These are phyloP conservation scores for Enteromius treurensis DNA, from an alignment of 2,797 vertebrate species.

Conservation along the genomic window DNA sequence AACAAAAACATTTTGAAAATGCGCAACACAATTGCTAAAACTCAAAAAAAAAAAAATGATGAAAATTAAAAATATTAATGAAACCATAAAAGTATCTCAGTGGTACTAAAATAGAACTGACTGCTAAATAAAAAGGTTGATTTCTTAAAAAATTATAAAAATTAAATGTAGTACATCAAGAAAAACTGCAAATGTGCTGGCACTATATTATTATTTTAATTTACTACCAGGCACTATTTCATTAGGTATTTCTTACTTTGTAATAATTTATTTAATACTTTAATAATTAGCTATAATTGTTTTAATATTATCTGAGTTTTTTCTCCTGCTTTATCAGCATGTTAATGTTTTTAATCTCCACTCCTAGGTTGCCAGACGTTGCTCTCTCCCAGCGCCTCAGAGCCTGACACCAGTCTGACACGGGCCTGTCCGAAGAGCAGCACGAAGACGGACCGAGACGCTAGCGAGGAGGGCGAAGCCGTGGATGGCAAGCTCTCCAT, in stretches of 20 bases:
- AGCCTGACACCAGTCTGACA: slow-evolving; percentile 88
- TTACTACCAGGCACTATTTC: not conserved
- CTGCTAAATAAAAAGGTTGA: not conserved
- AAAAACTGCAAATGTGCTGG: no score
- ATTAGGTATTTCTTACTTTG: no score
- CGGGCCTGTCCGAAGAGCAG: slow-evolving; percentile 91
- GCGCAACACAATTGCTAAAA: not conserved
- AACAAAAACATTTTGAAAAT: not conserved
- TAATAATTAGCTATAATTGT: not conserved
- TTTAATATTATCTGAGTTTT: not conserved
- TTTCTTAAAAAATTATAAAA: not conserved
- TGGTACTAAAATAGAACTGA: not conserved
- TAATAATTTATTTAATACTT: not conserved
- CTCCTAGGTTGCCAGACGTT: slow-evolving; percentile 93
- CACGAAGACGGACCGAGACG: slow-evolving; percentile 90
- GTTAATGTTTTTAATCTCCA: slow-evolving; percentile 15
- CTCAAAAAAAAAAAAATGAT: no score
- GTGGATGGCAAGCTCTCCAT: slow-evolving; percentile 98
- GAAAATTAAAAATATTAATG: not conserved
- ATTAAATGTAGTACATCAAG: not conserved
- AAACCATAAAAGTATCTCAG: not conserved
- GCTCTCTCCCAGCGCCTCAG: slow-evolving; percentile 96
- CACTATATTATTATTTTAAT: not conserved
- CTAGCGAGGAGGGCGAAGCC: slow-evolving; percentile 93
- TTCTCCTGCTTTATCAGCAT: not conserved